Base-by-base conservation (phyloP, 2,888 invertebrate genomes). In the Pterobdella sp. region DNA sequence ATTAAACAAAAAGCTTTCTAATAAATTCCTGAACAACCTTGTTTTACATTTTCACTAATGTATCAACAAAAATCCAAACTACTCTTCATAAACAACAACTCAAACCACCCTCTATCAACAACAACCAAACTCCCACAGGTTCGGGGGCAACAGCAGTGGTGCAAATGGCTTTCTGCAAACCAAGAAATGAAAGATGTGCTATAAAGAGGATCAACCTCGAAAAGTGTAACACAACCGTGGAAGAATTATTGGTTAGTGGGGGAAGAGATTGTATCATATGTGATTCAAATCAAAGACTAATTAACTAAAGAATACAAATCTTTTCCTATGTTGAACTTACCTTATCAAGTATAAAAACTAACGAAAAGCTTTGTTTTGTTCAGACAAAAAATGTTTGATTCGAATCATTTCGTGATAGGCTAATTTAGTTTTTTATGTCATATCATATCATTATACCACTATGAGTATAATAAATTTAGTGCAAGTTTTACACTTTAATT, bases 191-290 rank as follows among this genome's bases (percentile, higher is more conserved):
- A 85, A 92, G 91, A 87, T 95, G 95, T 87, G 98, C 98, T 81
- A 95, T 98, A 80, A 98, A 99, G 85, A 88, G 94, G 81, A 97
- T 98, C 81, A 96, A 97, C 84, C 87, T 99, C 82, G 98, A 98
- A 85, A 98, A 97, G 88, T 97, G 95, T 91, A 97, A 97, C 84
- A 97, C 96, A n/a, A 93, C 94, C 74, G 95, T 98, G 90, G 97
- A 98, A 83, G 97, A 97, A 85, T 86, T 98, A 76, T 75, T 94
- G 82, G 88, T 93, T 88, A 86, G n/a, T 42, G 70, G 32, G 22
- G 22, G 14, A 22, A 22, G 22, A 18, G 52, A 52, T 52, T 52
- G 22, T 52, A 18, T 52, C 52, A 64, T 29, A n/a, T 7, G 29
- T 14, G 64, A 29, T n/a, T 64, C 26, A 35, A 67, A 34, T 67